Conservation (phyloP, 2,113 vertebrate genomes). For the Muntiacus muntjak region DNA sequence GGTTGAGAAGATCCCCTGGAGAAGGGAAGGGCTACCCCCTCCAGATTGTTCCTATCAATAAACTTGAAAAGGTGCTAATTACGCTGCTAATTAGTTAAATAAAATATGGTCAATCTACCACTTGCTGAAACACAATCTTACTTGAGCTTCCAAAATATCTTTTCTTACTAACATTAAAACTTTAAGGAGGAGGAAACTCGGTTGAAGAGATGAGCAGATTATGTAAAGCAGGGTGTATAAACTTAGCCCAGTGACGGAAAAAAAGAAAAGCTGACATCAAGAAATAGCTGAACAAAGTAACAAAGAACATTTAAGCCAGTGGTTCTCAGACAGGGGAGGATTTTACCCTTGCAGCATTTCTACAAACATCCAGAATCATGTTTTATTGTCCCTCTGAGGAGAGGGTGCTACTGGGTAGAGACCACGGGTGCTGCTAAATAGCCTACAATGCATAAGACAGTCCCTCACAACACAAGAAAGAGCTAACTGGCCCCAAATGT, state of each 20-base stretch:
- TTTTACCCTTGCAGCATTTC: not conserved
- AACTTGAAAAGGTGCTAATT: not conserved
- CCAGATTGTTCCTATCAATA: not conserved
- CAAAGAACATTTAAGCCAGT: not conserved
- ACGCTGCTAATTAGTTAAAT: not conserved
- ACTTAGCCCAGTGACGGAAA: not conserved
- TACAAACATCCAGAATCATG: not conserved
- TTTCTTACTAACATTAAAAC: not conserved
- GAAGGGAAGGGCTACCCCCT: accelerated
- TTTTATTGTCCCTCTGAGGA: not conserved
- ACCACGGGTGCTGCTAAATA: not conserved
- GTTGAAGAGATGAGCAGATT: not conserved
- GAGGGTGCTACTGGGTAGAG: not conserved
- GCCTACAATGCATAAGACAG: not conserved
- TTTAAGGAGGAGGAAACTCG: not conserved
- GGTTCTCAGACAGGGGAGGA: not conserved
- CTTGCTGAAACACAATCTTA: not conserved
- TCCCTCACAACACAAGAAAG: not conserved
- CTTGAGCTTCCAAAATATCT: not conserved
- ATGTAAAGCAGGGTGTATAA: not conserved
- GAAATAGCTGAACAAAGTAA: not conserved
- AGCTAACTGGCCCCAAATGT: not conserved
- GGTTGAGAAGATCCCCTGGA: not conserved
- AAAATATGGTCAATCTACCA: not conserved
- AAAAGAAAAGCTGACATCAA: not conserved